These are phyloP conservation scores for Fukomys damarensis DNA, from an alignment of 2,113 vertebrate species.

Conservation along the genomic window DNA sequence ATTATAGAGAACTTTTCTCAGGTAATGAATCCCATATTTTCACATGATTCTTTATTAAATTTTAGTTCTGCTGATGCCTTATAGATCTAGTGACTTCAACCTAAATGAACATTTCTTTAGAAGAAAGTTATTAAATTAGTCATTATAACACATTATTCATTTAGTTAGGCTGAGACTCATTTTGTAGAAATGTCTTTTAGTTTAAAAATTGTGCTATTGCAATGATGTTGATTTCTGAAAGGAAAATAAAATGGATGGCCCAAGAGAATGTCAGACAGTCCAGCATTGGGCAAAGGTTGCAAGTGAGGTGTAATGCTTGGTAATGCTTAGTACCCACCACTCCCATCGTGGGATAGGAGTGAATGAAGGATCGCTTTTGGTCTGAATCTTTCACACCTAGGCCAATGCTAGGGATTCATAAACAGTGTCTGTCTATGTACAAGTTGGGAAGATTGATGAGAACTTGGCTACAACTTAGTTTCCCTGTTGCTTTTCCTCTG, in stretches of 20 bases:
- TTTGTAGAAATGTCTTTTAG: background rate
- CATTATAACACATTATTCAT: background rate
- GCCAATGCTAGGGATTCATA: background rate
- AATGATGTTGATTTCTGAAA: slow-evolving; percentile 33
- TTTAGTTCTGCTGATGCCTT: slow-evolving; percentile 19
- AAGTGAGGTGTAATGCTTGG: background rate
- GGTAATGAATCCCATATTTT: background rate
- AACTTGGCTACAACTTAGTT: background rate
- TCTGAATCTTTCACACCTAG: background rate
- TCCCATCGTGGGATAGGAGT: background rate
- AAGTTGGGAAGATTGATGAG: background rate
- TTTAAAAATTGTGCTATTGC: slow-evolving; percentile 22
- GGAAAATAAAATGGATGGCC: background rate
- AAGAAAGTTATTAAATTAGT: slow-evolving; percentile 30
- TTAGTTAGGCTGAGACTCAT: background rate
- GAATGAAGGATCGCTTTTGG: background rate
- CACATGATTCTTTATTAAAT: background rate
- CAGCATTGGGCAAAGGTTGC: background rate
- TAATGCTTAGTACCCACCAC: background rate
- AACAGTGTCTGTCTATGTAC: background rate
- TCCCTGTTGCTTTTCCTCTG: background rate
- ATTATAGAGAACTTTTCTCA: slow-evolving; percentile 14
- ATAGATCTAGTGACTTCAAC: background rate
- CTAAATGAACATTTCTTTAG: background rate
- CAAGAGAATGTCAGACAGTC: background rate